phyloP scores from a whole-genome alignment of 2,113 vertebrate species.

The Tyto alba region DNA sequence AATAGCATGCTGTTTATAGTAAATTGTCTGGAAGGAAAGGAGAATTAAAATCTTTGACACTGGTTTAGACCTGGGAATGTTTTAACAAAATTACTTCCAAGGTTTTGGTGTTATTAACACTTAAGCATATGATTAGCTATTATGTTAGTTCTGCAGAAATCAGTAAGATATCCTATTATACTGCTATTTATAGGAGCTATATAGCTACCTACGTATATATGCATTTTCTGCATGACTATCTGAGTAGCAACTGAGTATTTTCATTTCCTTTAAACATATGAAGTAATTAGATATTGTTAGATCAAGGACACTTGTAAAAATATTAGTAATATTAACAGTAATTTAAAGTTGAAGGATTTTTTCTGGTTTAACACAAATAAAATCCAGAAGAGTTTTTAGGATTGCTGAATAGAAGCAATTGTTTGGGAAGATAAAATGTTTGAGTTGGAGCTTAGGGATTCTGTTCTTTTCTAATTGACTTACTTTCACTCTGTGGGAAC shows the following conservation, averaged over 20 bases:
- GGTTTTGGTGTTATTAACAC: not conserved
- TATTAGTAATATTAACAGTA: not conserved
- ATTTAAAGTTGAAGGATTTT: not conserved
- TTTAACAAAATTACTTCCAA: not conserved
- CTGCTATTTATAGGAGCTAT: not conserved
- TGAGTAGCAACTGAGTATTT: not conserved
- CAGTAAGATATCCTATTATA: not conserved
- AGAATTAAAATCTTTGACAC: not conserved
- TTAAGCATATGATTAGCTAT: not conserved
- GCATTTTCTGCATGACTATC: not conserved
- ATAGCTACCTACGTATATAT: not conserved
- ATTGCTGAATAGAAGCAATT: not conserved
- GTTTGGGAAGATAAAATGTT: not conserved
- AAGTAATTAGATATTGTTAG: not conserved
- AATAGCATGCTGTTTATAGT: not conserved
- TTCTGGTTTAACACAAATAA: not conserved
- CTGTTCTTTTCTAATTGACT: not conserved
- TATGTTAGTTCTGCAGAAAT: not conserved
- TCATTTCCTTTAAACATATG: not conserved
- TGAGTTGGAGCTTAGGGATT: not conserved
- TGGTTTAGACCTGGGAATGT: not conserved
- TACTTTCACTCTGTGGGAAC: not conserved
- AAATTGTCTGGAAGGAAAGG: not conserved
- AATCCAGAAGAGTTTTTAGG: not conserved
- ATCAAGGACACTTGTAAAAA: not conserved